These are phyloP conservation scores for Tragelaphus imberbis DNA, from an alignment of 2,113 vertebrate genomes.

Conservation along the genomic window DNA sequence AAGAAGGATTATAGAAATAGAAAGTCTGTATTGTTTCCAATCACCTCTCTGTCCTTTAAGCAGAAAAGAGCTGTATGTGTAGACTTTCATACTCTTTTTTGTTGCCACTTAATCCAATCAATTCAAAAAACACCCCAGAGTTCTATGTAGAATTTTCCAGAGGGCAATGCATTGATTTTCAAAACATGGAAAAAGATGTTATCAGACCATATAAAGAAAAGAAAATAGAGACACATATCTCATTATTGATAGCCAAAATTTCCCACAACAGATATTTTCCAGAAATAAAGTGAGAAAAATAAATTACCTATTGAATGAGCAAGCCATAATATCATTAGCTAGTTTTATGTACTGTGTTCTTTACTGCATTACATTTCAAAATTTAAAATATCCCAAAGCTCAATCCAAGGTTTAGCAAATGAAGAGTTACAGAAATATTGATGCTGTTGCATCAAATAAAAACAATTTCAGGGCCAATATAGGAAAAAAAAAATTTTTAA, in stretches of 20 bases:
- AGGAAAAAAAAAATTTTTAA: not conserved
- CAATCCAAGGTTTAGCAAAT: not conserved
- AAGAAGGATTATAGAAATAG: not conserved
- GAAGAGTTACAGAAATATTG: not conserved
- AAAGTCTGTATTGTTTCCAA: not conserved
- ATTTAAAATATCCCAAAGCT: not conserved
- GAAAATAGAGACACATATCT: not conserved
- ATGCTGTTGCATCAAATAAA: not conserved
- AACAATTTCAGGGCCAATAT: not conserved
- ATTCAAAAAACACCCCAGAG: not conserved
- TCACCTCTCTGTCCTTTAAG: not conserved
- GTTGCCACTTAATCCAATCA: not conserved
- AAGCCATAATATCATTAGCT: not conserved
- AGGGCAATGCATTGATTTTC: not conserved
- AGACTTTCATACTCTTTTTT: not conserved
- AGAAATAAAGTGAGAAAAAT: not conserved
- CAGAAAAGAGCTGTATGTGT: not conserved
- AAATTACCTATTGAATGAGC: not conserved
- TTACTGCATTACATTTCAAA: not conserved
- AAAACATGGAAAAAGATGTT: not conserved
- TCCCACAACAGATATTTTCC: not conserved
- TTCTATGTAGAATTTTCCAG: not conserved
- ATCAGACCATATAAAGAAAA: not conserved
- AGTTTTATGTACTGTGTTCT: not conserved
- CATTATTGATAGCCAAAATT: not conserved